A percentile compares a stretch with the other conserved stretches of the same genome.
phyloP scores from a whole-genome alignment of 1,140 invertebrate genomes.

The Pachypeltis micranthus region DNA sequence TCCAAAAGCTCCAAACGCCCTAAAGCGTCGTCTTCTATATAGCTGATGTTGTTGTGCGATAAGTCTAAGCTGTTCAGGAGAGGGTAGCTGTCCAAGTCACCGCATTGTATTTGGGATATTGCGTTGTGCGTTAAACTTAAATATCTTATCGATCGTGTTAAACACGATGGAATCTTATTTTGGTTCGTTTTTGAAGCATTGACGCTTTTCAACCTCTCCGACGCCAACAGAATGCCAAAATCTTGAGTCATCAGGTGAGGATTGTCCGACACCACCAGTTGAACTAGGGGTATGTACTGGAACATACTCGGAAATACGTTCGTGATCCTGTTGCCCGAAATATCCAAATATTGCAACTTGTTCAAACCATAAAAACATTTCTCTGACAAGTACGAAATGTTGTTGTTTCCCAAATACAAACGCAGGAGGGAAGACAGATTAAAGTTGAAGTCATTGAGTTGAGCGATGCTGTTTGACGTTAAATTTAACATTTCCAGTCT shows the following conservation, averaged over 20 bases:
- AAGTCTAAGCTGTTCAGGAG: conserved; percentile 67
- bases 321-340: conserved; percentile 36
- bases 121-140: conserved; percentile 65
- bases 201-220: conserved; percentile 54
- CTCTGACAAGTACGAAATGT: conserved; percentile 45
- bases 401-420: conserved; percentile 52
- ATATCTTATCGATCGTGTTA: conserved; percentile 71
- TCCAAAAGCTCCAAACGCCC: conserved; percentile 66
- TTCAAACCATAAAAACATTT: conserved; percentile 43
- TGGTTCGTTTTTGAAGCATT: conserved; percentile 72
- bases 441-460: conserved; percentile 40
- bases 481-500: conserved; percentile 32
- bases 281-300: conserved; percentile 46
- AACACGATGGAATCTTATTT: conserved; percentile 61
- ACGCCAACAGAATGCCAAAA: conserved; percentile 28
- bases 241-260: conserved; percentile 21
- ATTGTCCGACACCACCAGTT: conserved; percentile 42
- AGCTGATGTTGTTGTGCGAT: conserved; percentile 59
- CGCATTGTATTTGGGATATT: conserved; percentile 56
- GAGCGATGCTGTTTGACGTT: conserved; percentile 38
- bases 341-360: conserved; percentile 46
- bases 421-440: conserved; percentile 36
- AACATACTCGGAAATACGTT: conserved; percentile 39
- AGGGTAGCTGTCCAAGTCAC: conserved; percentile 83
- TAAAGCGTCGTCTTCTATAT: conserved; percentile 75